Evolutionary conservation across 2,888 invertebrate species (phyloP), one percentile per base, ranked within the genome.

Genomic region (Dusona sp.): DNA sequence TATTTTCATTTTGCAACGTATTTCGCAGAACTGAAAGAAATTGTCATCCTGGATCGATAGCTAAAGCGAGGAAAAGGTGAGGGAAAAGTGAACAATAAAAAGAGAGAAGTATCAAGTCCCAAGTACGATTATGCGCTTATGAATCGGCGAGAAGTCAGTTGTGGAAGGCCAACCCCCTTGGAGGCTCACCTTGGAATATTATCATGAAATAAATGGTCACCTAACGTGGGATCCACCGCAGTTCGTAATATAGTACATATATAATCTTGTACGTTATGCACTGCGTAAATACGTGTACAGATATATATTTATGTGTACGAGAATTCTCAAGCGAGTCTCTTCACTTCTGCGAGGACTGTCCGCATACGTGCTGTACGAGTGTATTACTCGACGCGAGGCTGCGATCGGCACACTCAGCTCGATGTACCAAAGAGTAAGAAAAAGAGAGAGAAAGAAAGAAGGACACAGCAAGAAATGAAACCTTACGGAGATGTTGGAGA

Each of bases 191-290:
- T 86, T 84, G 86, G 86, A 86, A 86, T 83, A 86, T 86, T 86
- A 86, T 86, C 86, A 84, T 80, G 86, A 86, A 86, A 86, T 86
- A 86, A 86, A 86, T 86, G 86, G 84, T 84, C 86, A 84, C 86
- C 86, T 84, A 86, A 86, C 86, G 86, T 86, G 86, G 86, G 86
- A 86, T 86, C 68, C 74, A 83, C 80, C 72, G 83, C 72, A 48
- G 51, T 82, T 42, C 36, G 45, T 82, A 82, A 80, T 80, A 74
- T 45, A 75, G 82, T 68, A 57, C 77, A 73, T 85, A 86, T 80
- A 83, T 86, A 86, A 83, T 83, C 77, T 86, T 77, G 77, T 77
- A 68, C 70, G 83, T 77, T 83, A 48, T 74, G 45, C 67, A 65
- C 79, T 74, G 79, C 79, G 73, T 83, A 79, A 48, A 74, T 68